Base-by-base conservation (phyloP, 2,113 vertebrate species). In the Pithys albifrons region DNA sequence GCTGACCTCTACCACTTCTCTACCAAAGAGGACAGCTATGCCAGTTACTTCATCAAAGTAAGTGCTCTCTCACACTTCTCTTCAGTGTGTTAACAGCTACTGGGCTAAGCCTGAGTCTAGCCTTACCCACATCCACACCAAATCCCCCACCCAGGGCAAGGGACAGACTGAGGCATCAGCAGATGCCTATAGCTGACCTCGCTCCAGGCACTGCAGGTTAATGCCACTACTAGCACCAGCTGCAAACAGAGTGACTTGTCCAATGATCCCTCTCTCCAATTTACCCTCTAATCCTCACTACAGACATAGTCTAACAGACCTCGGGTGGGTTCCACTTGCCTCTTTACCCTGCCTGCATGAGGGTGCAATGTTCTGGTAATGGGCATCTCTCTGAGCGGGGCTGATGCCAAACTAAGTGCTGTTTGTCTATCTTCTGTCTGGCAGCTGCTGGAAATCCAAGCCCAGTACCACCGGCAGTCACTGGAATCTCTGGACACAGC, bases 1-100 rank as follows among this genome's bases (percentile, higher is more conserved):
- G 99, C 99, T n/a, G 99, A 99, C 85, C 98, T 99, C 7, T 99
- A 99, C 92, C 99, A 99, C 96, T 99, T 99, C 95, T 98, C 98
- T 78, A 99, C 99, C 71, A 99, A 99, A 93, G 99, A 99, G 89
- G 98, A 99, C 43, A 98, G 98, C n/a, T 99, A 99, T 0, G 99
- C 99, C 77, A 99, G 98, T 95, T 99, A 99, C 92, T 99, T 99
- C 94, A 98, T 99, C 86, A 98, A 97, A 27, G 99, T 99, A 97
- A 98, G 99, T 89, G 92, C 22, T 88, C 37, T 59, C 31, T 52
- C 8, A 13, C 43, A 9, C 28, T 22, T 31, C n/a, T 92, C 20
- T 59, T 76, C 14, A 0, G 4, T 11, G 19, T 41, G 8, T 59
- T 57, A 73, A 64, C 0, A 0, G 37, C 12, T 9, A 29, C 73